Conservation (phyloP, 2,888 invertebrate genomes). For the Ceriagrion tenellum region DNA sequence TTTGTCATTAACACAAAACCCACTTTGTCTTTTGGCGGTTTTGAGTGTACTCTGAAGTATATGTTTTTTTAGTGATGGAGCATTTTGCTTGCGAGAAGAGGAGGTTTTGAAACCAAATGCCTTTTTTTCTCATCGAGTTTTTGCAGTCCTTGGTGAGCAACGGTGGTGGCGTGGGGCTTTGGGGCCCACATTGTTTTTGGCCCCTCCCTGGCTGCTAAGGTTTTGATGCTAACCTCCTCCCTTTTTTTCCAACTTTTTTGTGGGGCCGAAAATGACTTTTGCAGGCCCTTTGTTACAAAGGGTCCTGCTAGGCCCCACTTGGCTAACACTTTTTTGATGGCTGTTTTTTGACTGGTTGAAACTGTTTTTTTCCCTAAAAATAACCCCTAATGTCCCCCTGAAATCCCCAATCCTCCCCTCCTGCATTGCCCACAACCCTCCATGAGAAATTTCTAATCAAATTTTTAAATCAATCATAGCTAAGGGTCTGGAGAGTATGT, state of each 20-base stretch:
- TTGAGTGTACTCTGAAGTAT: conserved; percentile 68
- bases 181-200: conserved; percentile 61
- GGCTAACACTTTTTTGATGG: conserved; percentile 66
- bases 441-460: conserved; percentile 57
- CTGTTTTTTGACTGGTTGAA: conserved; percentile 68
- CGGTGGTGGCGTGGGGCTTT: conserved; percentile 66
- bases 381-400: conserved; percentile 57
- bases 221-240: conserved; percentile 67
- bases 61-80: conserved; percentile 67
- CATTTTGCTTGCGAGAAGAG: conserved; percentile 65
- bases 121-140: conserved; percentile 67
- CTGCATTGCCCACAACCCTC: conserved; percentile 22
- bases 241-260: conserved; percentile 55
- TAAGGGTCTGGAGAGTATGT: conserved; percentile 68
- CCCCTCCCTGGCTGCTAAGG: conserved; percentile 66
- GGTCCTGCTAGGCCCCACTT: conserved; percentile 63
- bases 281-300: conserved; percentile 44
- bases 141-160: conserved; percentile 67
- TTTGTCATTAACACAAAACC: conserved; percentile 68
- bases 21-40: conserved; percentile 67
- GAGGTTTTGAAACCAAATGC: conserved; percentile 67
- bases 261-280: conserved; percentile 37
- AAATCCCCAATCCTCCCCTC: not conserved
- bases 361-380: conserved; percentile 48
- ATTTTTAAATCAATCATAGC: conserved; percentile 62